These are phyloP conservation scores for Pungitius pungitius DNA, from an alignment of 2,113 vertebrate genomes.

Conservation along the genomic window DNA sequence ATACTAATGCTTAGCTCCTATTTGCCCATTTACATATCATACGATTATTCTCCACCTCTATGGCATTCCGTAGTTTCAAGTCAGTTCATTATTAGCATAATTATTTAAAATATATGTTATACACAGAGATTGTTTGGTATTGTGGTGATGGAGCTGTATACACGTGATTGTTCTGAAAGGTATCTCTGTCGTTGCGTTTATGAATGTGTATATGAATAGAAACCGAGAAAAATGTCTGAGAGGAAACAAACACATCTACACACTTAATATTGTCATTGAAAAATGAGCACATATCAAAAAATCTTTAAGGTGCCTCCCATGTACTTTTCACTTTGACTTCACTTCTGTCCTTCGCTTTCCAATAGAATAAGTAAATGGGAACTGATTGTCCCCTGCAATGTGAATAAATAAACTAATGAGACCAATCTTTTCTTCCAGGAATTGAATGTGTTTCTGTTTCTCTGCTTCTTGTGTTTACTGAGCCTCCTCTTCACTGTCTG, in stretches of 20 bases:
- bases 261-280: neutral
- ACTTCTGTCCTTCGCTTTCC: neutral
- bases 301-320: neutral
- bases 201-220: too few species aligned
- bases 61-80: neutral
- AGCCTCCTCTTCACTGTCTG: constrained; percentile 79
- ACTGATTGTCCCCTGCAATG: neutral
- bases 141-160: neutral
- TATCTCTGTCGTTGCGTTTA: neutral
- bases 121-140: neutral
- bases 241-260: neutral
- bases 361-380: neutral
- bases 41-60: neutral
- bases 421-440: neutral
- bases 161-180: too few species aligned
- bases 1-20: neutral
- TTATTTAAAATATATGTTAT: neutral
- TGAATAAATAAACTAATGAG: constrained; percentile 3
- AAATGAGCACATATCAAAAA: neutral
- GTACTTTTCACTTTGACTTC: constrained; percentile 5
- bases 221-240: neutral
- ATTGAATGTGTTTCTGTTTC: neutral
- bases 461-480: neutral
- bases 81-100: neutral
- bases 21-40: too few species aligned